phyloP scores from a whole-genome alignment of 2,113 vertebrate genomes.

The Ceratotherium simum region DNA sequence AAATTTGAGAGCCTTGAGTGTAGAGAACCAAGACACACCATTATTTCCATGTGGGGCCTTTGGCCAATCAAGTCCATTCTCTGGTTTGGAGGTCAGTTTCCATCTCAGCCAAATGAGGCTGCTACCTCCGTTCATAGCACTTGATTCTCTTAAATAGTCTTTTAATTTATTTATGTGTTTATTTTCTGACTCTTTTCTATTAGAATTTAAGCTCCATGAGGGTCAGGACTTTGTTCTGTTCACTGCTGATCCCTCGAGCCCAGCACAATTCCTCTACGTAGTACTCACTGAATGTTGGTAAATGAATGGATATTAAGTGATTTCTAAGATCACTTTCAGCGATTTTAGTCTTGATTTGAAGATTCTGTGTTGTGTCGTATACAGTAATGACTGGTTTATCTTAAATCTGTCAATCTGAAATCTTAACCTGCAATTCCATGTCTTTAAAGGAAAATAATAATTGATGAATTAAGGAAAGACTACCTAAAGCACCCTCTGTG shows the following conservation, averaged over 20 bases:
- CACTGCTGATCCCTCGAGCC: rapidly evolving
- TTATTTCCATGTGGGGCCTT: background rate
- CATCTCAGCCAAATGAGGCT: background rate
- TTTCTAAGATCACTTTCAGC: background rate
- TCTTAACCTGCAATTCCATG: background rate
- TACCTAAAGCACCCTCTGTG: background rate
- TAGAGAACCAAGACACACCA: background rate
- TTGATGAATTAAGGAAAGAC: slow-evolving; percentile 40
- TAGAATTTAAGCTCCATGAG: background rate
- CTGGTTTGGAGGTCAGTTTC: background rate
- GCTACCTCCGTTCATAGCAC: background rate
- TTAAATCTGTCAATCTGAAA: slow-evolving; percentile 25
- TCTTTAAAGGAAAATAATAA: slow-evolving; percentile 51
- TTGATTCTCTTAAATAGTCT: background rate
- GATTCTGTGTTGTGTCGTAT: slow-evolving; percentile 39
- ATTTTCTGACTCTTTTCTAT: background rate
- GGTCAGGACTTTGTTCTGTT: background rate
- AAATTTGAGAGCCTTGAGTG: background rate
- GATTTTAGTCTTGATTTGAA: background rate
- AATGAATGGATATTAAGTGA: background rate
- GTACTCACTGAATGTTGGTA: background rate
- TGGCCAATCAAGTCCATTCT: background rate
- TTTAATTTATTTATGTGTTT: background rate
- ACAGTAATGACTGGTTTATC: slow-evolving; percentile 3
- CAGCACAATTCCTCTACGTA: background rate